Conservation (phyloP, 2,797 vertebrate species). For the Adelosebastes latens region DNA sequence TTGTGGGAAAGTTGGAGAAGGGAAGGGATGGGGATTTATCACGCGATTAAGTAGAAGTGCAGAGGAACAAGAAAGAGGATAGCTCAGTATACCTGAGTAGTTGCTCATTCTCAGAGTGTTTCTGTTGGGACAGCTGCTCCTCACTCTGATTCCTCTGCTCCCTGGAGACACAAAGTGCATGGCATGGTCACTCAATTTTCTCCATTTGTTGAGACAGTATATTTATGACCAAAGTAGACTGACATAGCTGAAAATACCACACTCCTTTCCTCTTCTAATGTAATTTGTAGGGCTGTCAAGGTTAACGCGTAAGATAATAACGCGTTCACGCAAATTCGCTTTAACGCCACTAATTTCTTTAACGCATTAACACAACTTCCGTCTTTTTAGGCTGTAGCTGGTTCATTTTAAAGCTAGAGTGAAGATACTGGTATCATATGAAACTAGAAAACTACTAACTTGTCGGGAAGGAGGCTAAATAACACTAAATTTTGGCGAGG, state of each 20-base stretch:
- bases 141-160: constrained; percentile 54
- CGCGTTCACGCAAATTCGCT: no score
- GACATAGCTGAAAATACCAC: background rate
- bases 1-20: constrained; percentile 31
- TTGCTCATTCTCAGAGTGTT: constrained; percentile 28
- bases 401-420: no score
- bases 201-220: background rate
- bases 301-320: no score
- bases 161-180: constrained; percentile 52
- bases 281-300: background rate
- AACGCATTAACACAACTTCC: no score
- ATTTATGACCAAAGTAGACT: background rate
- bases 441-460: no score
- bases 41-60: background rate
- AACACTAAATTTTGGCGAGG: no score
- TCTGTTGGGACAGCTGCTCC: constrained; percentile 53
- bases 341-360: no score
- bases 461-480: no score
- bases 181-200: constrained; percentile 3
- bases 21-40: constrained; percentile 5
- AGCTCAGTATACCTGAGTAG: constrained; percentile 55
- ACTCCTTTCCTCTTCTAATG: background rate
- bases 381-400: no score
- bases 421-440: no score
- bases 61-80: constrained; percentile 1